phyloP scores from a whole-genome alignment of 2,113 vertebrate genomes.

The Campylomormyrus tamandua region DNA sequence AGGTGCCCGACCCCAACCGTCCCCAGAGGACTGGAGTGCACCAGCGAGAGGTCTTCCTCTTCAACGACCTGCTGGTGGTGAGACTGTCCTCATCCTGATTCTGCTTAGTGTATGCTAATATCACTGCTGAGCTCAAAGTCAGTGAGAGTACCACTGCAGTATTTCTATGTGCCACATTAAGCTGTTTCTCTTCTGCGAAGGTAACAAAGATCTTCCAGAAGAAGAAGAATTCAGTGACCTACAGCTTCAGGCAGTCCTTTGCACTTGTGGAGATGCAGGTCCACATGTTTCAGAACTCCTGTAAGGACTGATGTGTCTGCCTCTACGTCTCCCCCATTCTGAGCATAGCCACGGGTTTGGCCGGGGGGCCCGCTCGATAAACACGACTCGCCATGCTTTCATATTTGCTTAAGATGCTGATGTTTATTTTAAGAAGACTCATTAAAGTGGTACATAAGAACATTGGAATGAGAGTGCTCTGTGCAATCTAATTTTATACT shows the following conservation, averaged over 20 bases:
- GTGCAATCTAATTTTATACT: neutral
- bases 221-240: conserved; percentile 94
- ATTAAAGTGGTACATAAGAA: neutral
- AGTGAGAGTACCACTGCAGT: neutral
- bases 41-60: conserved; percentile 93
- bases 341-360: neutral
- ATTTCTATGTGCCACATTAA: neutral
- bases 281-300: conserved; percentile 92
- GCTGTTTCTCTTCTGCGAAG: conserved; percentile 45
- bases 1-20: conserved; percentile 87
- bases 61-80: conserved; percentile 95
- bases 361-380: neutral
- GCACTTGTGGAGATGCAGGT: conserved; percentile 95
- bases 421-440: neutral
- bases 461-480: neutral
- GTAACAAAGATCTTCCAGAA: conserved; percentile 98
- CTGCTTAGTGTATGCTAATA: neutral
- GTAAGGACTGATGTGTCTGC: conserved; percentile 58
- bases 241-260: conserved; percentile 93
- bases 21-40: conserved; percentile 83
- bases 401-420: neutral
- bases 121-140: neutral
- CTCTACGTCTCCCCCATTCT: neutral
- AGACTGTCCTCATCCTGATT: conserved; percentile 16
- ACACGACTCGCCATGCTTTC: neutral